Conservation (phyloP, 2,113 vertebrate species). For the Ariopsis seemanni region DNA sequence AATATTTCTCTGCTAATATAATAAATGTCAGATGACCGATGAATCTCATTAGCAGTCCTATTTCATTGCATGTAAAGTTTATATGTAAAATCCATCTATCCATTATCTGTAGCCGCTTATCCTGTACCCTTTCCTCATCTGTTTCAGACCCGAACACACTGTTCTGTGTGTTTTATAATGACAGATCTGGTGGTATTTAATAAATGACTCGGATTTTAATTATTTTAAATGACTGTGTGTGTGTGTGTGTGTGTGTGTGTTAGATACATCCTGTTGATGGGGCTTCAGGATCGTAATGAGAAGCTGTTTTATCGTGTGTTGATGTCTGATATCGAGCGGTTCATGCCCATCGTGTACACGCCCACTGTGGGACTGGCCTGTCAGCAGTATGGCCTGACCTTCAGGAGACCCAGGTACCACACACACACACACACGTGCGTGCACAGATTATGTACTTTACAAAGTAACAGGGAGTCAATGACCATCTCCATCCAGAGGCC, state of each 20-base stretch:
- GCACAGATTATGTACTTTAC: not conserved
- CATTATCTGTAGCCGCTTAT: too few relatives aligned
- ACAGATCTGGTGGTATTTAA: not conserved
- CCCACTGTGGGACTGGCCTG: slow-evolving; percentile 94
- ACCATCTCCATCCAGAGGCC: too few relatives aligned
- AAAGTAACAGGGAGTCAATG: not conserved
- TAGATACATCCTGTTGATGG: slow-evolving; percentile 95
- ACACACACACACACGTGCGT: not conserved
- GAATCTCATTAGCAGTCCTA: too few relatives aligned
- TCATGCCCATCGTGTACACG: slow-evolving; percentile 98
- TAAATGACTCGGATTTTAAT: too few relatives aligned
- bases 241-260: not conserved
- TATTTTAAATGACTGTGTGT: not conserved
- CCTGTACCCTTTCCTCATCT: too few relatives aligned
- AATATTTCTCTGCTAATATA: not conserved
- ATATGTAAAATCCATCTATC: too few relatives aligned
- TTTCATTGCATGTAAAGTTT: too few relatives aligned
- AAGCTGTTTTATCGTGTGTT: slow-evolving; percentile 94
- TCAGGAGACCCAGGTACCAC: slow-evolving; percentile 88
- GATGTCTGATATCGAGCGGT: slow-evolving; percentile 85
- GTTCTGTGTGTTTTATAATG: not conserved
- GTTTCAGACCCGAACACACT: too few relatives aligned
- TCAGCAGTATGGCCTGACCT: slow-evolving; percentile 89
- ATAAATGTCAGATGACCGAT: too few relatives aligned
- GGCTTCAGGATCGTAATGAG: slow-evolving; percentile 92